These are phyloP conservation scores for Nasonovia ribisnigri DNA, from an alignment of 2,888 invertebrate genomes.

Conservation along the genomic window DNA sequence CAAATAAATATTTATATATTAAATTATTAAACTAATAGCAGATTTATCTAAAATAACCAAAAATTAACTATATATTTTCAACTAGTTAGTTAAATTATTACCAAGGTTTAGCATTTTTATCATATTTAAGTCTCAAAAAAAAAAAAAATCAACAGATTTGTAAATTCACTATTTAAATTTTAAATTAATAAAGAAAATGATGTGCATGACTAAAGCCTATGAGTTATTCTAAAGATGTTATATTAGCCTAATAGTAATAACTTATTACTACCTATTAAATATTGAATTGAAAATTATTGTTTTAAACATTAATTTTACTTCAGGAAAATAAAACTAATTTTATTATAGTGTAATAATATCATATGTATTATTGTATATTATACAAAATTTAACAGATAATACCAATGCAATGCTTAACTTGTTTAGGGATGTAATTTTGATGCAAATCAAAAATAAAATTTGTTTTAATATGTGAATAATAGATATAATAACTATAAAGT, in stretches of 20 bases:
- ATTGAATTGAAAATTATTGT: background rate
- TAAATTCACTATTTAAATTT: too few relatives aligned
- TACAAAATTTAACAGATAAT: background rate
- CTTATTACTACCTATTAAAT: background rate
- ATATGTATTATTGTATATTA: background rate
- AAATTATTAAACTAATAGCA: background rate
- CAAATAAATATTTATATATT: too few relatives aligned
- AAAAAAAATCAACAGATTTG: too few relatives aligned
- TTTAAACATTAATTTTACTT: background rate
- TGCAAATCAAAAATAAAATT: background rate
- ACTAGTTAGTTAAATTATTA: background rate
- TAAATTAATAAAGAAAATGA: too few relatives aligned
- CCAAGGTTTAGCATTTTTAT: too few relatives aligned
- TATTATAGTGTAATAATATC: background rate
- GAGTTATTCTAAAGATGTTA: too few relatives aligned
- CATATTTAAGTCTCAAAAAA: too few relatives aligned
- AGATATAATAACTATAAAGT: background rate
- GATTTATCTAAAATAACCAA: background rate
- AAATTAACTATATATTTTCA: background rate
- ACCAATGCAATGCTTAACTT: background rate
- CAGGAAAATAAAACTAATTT: background rate
- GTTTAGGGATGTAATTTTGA: background rate
- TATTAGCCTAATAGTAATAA: background rate
- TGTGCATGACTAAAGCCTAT: too few relatives aligned
- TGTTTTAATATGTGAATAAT: background rate